Evolutionary conservation across 2,113 vertebrate species (phyloP).

Genomic region (Podiceps cristatus): DNA sequence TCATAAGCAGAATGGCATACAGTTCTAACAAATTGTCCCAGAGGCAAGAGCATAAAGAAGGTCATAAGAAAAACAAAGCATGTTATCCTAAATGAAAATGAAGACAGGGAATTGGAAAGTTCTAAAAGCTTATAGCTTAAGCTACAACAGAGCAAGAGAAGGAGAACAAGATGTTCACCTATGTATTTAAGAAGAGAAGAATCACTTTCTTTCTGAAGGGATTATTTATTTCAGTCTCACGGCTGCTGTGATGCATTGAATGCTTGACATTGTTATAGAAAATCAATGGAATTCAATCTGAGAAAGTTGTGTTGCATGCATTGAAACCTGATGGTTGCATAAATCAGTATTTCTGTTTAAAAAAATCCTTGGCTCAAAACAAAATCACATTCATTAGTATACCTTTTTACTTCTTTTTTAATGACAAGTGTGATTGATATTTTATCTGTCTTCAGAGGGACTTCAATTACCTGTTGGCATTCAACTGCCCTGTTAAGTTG

Average conservation of each 20-base stretch:
- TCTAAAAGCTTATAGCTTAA: slow-evolving; percentile 22
- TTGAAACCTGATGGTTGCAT: slow-evolving; percentile 75
- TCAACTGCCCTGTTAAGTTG: slow-evolving; percentile 32
- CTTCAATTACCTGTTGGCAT: slow-evolving; percentile 63
- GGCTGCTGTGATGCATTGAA: slow-evolving; percentile 68
- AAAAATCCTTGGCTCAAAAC: slow-evolving; percentile 29
- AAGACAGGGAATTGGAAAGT: slow-evolving; percentile 42
- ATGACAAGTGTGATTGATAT: slow-evolving; percentile 59
- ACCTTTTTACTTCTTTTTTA: slow-evolving; percentile 45
- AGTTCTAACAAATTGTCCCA: slow-evolving; percentile 38
- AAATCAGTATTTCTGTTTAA: slow-evolving; percentile 75
- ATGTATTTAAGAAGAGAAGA: slow-evolving; percentile 71
- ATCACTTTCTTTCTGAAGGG: slow-evolving; percentile 67
- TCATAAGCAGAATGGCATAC: slow-evolving; percentile 13
- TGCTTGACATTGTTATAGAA: slow-evolving; percentile 80
- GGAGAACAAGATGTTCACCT: slow-evolving; percentile 65
- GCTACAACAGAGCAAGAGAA: slow-evolving; percentile 15
- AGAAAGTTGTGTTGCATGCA: slow-evolving; percentile 77
- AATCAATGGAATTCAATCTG: slow-evolving; percentile 84
- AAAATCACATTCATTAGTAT: slow-evolving; percentile 66
- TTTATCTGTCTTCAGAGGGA: slow-evolving; percentile 53
- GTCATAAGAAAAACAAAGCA: slow-evolving; percentile 51
- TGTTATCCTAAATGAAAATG: slow-evolving; percentile 42
- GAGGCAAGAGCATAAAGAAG: slow-evolving; percentile 48
- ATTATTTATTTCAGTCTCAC: slow-evolving; percentile 76